These are phyloP conservation scores for Orthonychiurus folsomi DNA, from an alignment of 2,888 invertebrate species.

Conservation along the genomic window DNA sequence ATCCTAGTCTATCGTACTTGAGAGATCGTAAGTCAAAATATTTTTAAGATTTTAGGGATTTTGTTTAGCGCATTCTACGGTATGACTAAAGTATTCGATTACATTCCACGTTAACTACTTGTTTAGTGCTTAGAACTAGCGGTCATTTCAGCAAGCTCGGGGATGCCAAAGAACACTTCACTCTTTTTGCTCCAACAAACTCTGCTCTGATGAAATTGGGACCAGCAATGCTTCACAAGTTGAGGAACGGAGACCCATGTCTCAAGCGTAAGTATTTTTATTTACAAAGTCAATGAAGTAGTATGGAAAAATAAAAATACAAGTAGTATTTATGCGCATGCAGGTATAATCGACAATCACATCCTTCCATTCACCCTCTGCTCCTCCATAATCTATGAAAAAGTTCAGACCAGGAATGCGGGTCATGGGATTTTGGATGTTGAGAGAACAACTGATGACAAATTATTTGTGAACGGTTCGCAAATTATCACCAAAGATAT, in stretches of 20 bases:
- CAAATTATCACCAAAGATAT: constrained; percentile 53
- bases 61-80: background rate
- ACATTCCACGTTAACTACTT: constrained; percentile 2
- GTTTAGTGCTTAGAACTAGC: constrained; percentile 52
- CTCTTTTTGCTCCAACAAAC: constrained; percentile 57
- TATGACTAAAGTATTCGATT: background rate
- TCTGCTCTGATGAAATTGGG: constrained; percentile 55
- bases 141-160: constrained; percentile 52
- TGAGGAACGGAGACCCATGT: constrained; percentile 53
- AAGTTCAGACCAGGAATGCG: constrained; percentile 50
- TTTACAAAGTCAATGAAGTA: constrained; percentile 12
- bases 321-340: too few species aligned
- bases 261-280: constrained; percentile 50
- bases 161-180: constrained; percentile 47
- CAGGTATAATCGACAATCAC: constrained; percentile 59
- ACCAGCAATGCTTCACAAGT: constrained; percentile 48
- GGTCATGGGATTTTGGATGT: constrained; percentile 48
- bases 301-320: background rate
- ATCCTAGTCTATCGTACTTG: constrained; percentile 54
- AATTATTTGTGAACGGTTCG: constrained; percentile 51
- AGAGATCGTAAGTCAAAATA: constrained; percentile 44
- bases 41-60: constrained; percentile 2
- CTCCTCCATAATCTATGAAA: constrained; percentile 53
- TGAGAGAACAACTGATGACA: constrained; percentile 48
- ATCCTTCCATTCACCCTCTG: constrained; percentile 59